Evolutionary conservation across 2,797 vertebrate species (phyloP), one percentile per base, ranked within the genome.

Genomic region (Hippoglossus hippoglossus): DNA sequence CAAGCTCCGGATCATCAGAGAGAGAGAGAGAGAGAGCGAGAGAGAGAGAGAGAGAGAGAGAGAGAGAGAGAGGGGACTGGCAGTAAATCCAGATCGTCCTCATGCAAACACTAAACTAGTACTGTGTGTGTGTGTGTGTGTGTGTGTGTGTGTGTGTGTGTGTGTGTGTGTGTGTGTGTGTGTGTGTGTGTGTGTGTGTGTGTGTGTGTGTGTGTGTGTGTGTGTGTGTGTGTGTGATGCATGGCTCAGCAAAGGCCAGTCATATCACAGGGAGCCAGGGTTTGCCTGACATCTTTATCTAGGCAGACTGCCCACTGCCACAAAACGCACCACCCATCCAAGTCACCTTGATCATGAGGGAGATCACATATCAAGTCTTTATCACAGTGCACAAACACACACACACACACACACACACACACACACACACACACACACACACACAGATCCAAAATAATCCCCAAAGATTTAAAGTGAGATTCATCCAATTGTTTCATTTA

Each of bases 251-350:
- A 53, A 71, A 58, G 44, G 26, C 54, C 70, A 74, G 70, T 80
- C 51, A 74, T 83, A 80, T 89, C 80, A 63, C 46, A 73, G 70
- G 50, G 78, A 79, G 65, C 64, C 71, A 77, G 67, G 21, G 26
- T 31, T 67, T 50, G 63, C 59, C 73, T 82, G 84, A 90, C 83
- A 79, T 81, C 80, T 85, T 80, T 55, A 81, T 76, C 77, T 25
- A 1, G 69, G 77, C 83, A 76, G 69, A 46, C 36, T 60, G 72
- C 68, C 80, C 49, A 22, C 69, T 62, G 41, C 64, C 80, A 75
- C 73, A 68, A 59, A 67, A 80, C 39, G 67, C 63, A 24, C 19
- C 50, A 53, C 72, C 59, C 67, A 41, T 73, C 79, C 73, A 34
- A 85, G 73, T 71, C 77, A 76, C 79, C 82, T 78, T 78, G 24